Percentiles rank a stretch among this genome's conserved stretches.
These are phyloP conservation scores for Hycleus phaleratus DNA, from an alignment of 1,140 invertebrate genomes.

Conservation along the genomic window DNA sequence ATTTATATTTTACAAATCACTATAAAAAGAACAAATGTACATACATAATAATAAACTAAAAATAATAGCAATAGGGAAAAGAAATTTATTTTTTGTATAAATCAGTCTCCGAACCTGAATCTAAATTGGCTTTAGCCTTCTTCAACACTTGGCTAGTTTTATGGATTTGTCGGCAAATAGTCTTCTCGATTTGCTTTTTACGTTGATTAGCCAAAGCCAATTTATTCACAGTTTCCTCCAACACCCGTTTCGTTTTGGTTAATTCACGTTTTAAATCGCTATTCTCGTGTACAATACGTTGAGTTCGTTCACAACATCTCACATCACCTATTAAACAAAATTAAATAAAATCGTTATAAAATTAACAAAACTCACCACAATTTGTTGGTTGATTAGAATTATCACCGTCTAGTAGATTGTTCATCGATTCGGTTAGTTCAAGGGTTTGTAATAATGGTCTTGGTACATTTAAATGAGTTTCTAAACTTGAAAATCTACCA, in stretches of 20 bases:
- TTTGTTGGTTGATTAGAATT: slow-evolving; percentile 6
- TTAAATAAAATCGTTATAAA: neutral
- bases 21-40: too few species aligned
- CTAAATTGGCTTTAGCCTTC: slow-evolving; percentile 50
- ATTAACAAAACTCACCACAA: slow-evolving; percentile 19
- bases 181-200: slow-evolving; percentile 51
- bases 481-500: slow-evolving; percentile 49
- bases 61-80: too few species aligned
- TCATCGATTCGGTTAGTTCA: slow-evolving; percentile 49
- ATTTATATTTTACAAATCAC: too few species aligned
- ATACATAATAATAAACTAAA: too few species aligned
- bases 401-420: slow-evolving; percentile 46
- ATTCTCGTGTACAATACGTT: slow-evolving; percentile 51
- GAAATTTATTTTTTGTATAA: neutral
- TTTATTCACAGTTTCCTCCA: slow-evolving; percentile 51
- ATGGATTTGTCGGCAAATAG: slow-evolving; percentile 55
- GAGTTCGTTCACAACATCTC: slow-evolving; percentile 33
- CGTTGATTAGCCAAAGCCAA: slow-evolving; percentile 49
- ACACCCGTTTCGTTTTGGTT: slow-evolving; percentile 46
- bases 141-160: slow-evolving; percentile 55
- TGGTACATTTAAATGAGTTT: slow-evolving; percentile 42
- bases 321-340: slow-evolving; percentile 25
- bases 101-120: slow-evolving; percentile 40
- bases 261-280: slow-evolving; percentile 48
- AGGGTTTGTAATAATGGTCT: slow-evolving; percentile 45